Evolutionary conservation across 2,113 vertebrate genomes (phyloP), one percentile per base, ranked within the genome.

Genomic region (Casuarius casuarius): DNA sequence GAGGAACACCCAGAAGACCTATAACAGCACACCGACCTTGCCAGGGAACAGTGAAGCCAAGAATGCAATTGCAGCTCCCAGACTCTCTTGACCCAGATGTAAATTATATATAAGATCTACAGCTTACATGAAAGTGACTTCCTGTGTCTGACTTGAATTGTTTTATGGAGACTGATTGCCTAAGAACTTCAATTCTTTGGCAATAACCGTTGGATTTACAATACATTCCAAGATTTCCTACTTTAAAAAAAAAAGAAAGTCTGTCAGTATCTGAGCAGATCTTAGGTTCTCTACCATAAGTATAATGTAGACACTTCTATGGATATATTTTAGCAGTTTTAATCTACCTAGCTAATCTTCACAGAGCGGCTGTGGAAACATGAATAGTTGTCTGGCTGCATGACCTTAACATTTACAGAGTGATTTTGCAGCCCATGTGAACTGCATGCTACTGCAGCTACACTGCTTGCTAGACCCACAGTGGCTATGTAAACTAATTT

Each of bases 121-220:
- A 91, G 28, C 71, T 97, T 85, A 96, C 87, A 91, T 94, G 84
- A 95, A 97, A 97, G 94, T 84, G 81, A 95, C 94, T 96, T 97
- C 94, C 95, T 94, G 78, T 95, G 84, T 91, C 89, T 97, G 92
- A 94, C 94, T 92, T 95, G 85, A 97, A 94, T 94, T 97, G 78
- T 76, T 97, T 96, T 96, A 96, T 86, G 78, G 84, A 95, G 95
- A 97, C 4, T 1, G 38, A 96, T 94, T 91, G 54, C 78, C 62
- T 40, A 82, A 52, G 71, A 94, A 73, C 46, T 51, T 96, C 4
- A 0, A 40, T 95, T 83, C 90, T 95, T 87, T 77, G 84, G 78
- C 74, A 95, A 91, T 91, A 88, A 49, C 75, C 40, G n/a, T 1
- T 67, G 59, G 59, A 80, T 91, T 95, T 95, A 85, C 6, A 3